phyloP scores from a whole-genome alignment of 2,113 vertebrate species.

The Desmodus rotundus region DNA sequence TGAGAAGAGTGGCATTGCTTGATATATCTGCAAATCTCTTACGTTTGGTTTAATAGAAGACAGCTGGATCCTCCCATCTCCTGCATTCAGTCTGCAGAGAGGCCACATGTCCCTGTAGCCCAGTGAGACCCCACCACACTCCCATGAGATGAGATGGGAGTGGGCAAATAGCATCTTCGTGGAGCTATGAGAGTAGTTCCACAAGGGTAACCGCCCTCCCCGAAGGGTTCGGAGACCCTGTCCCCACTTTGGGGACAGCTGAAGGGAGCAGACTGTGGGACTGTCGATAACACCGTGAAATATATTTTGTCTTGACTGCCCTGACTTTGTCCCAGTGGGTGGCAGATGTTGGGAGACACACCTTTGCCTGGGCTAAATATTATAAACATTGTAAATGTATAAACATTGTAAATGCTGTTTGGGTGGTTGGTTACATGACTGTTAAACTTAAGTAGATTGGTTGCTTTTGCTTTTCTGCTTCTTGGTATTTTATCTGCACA shows the following conservation, averaged over 20 bases:
- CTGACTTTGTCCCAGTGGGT: neutral
- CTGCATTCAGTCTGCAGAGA: neutral
- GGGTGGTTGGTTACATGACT: neutral
- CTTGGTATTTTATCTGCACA: conserved; percentile 25
- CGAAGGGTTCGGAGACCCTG: neutral
- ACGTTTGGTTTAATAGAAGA: neutral
- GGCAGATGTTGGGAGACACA: neutral
- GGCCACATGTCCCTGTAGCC: neutral
- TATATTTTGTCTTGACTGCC: neutral
- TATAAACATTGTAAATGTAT: too few relatives aligned
- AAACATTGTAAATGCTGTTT: neutral
- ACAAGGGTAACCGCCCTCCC: neutral
- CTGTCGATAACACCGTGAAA: neutral
- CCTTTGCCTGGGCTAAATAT: neutral
- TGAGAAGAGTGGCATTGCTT: neutral
- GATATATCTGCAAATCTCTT: neutral
- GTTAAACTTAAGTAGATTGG: neutral
- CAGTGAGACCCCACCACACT: neutral
- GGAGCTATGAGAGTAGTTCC: neutral
- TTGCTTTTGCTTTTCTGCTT: conserved; percentile 54
- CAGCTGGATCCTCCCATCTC: neutral
- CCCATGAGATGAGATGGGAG: neutral
- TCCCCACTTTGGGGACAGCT: neutral
- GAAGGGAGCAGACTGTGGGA: neutral
- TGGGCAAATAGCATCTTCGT: neutral